These are phyloP conservation scores for Pristionchus exspectatus DNA, from an alignment of 2,888 invertebrate species.

Conservation along the genomic window DNA sequence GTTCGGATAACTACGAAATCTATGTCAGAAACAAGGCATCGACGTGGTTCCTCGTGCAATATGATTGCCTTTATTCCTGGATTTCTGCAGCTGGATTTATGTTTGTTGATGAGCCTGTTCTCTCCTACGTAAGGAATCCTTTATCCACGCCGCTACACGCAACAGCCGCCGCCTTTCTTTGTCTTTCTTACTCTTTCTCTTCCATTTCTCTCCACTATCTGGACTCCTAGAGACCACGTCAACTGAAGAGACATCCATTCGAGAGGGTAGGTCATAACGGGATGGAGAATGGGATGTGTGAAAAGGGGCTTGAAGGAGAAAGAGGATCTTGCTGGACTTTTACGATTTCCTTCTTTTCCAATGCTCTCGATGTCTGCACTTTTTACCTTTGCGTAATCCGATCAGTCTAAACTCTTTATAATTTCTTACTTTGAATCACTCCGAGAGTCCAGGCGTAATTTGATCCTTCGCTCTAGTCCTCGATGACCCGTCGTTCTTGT, in stretches of 20 bases:
- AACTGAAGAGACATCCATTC: background rate
- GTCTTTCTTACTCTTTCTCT: background rate
- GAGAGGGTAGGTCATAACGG: constrained; percentile 33
- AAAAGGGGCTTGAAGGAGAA: background rate
- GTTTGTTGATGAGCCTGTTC: too few relatives aligned
- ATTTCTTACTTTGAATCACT: too few relatives aligned
- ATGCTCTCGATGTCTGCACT: background rate
- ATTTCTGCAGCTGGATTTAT: too few relatives aligned
- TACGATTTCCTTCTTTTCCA: background rate
- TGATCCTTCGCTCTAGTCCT: background rate
- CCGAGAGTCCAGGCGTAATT: too few relatives aligned
- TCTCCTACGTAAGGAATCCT: background rate
- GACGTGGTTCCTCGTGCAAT: too few relatives aligned
- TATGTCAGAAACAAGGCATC: too few relatives aligned
- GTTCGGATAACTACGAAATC: too few relatives aligned
- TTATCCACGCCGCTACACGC: too few relatives aligned
- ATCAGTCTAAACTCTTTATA: too few relatives aligned
- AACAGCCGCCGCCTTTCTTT: background rate
- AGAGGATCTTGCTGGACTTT: constrained; percentile 1
- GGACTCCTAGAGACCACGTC: background rate
- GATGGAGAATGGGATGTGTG: background rate
- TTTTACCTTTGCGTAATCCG: background rate
- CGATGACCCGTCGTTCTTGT: background rate
- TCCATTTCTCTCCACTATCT: background rate
- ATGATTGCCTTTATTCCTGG: too few relatives aligned